These are phyloP conservation scores for Boulengeromyrus knoepffleri DNA, from an alignment of 2,113 vertebrate species.

Conservation along the genomic window DNA sequence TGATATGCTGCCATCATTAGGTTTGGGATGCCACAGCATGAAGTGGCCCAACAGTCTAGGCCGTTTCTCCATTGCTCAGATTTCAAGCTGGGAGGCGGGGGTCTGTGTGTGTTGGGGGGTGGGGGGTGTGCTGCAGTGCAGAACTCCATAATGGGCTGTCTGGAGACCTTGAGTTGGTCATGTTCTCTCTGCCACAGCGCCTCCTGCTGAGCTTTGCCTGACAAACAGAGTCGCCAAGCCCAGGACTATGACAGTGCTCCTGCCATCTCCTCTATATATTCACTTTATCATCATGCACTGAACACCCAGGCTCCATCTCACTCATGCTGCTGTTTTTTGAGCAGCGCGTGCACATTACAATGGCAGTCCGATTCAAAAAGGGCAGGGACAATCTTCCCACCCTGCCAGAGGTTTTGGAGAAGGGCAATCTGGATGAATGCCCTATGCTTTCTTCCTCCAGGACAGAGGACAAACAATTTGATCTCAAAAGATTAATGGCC, in stretches of 20 bases:
- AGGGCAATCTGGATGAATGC: background rate
- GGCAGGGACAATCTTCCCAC: background rate
- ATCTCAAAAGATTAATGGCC: background rate
- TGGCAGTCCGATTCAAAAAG: background rate
- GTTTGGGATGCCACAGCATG: background rate
- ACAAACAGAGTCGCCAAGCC: background rate
- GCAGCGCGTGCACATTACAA: background rate
- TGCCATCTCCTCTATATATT: background rate
- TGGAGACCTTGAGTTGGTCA: background rate
- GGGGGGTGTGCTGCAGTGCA: background rate
- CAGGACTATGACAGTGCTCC: background rate
- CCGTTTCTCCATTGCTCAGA: background rate
- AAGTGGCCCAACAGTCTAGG: background rate
- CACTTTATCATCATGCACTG: background rate
- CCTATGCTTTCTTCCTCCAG: background rate
- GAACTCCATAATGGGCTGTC: background rate
- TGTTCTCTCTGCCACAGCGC: background rate
- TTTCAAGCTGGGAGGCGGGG: background rate
- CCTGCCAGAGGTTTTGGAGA: background rate
- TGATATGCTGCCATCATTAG: background rate
- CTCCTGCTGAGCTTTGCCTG: background rate
- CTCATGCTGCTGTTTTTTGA: background rate
- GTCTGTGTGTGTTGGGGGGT: background rate
- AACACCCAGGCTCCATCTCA: background rate
- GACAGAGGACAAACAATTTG: background rate